phyloP scores from a whole-genome alignment of 2,113 vertebrate species.

The Agapornis roseicollis region DNA sequence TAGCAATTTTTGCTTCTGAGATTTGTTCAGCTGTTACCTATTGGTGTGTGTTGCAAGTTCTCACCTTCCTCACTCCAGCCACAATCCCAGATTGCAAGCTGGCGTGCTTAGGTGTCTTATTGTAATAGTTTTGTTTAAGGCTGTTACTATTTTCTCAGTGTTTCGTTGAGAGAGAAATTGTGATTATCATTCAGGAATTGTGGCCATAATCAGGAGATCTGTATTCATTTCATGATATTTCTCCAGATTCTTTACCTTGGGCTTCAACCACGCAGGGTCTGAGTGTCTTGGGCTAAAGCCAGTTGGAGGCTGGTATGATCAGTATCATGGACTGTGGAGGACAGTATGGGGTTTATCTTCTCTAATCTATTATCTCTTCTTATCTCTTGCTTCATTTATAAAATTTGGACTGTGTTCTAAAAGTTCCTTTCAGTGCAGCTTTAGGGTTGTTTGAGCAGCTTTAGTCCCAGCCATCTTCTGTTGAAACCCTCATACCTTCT shows the following conservation, averaged over 20 bases:
- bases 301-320: background rate
- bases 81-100: background rate
- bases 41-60: background rate
- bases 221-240: background rate
- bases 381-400: conserved; percentile 24
- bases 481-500: background rate
- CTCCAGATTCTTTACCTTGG: background rate
- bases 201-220: background rate
- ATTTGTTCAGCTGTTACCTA: background rate
- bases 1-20: background rate
- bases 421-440: background rate
- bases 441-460: background rate
- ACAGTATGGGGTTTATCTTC: background rate
- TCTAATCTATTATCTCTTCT: conserved; percentile 13
- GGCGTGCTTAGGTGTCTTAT: background rate
- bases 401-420: background rate
- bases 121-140: background rate
- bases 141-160: background rate
- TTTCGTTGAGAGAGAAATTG: background rate
- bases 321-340: background rate
- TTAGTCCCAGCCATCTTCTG: background rate
- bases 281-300: background rate
- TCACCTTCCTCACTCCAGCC: background rate
- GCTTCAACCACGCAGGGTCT: background rate
- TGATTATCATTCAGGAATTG: background rate